Evolutionary conservation across 1,140 invertebrate species (phyloP).

Genomic region (Panulirus ornatus): DNA sequence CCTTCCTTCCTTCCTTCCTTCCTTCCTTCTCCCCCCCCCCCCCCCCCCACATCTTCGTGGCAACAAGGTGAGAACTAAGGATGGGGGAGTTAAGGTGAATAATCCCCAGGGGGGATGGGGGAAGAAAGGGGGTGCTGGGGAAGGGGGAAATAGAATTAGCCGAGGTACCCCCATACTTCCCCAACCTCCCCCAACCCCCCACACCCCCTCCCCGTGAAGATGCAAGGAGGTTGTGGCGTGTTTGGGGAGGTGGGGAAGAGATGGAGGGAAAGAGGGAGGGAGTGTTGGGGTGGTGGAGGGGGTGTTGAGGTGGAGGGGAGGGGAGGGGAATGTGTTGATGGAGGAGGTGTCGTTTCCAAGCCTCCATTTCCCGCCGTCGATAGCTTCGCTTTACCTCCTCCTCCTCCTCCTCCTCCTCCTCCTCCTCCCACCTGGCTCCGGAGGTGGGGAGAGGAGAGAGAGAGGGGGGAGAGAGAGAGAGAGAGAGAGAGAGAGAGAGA

Average conservation of each 20-base stretch:
- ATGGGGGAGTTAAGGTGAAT: not conserved
- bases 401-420: too few relatives aligned
- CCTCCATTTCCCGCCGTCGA: constrained; percentile 40
- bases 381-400: too few relatives aligned
- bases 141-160: not conserved
- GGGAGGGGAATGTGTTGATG: not conserved
- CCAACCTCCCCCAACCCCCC: too few relatives aligned
- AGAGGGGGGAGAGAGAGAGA: not conserved
- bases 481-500: not conserved
- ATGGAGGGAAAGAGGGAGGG: not conserved
- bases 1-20: not conserved
- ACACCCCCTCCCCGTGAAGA: too few relatives aligned
- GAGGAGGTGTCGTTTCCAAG: constrained; percentile 14
- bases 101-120: too few relatives aligned
- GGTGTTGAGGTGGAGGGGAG: not conserved
- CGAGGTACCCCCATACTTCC: too few relatives aligned
- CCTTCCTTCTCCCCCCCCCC: not conserved
- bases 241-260: too few relatives aligned
- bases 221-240: too few relatives aligned
- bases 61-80: too few relatives aligned
- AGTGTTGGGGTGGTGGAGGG: not conserved
- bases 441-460: not conserved
- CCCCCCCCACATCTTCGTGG: not conserved
- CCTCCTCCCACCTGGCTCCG: too few relatives aligned
- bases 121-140: too few relatives aligned